Conservation (phyloP, 2,113 vertebrate species). For the Dromaius novaehollandiae region DNA sequence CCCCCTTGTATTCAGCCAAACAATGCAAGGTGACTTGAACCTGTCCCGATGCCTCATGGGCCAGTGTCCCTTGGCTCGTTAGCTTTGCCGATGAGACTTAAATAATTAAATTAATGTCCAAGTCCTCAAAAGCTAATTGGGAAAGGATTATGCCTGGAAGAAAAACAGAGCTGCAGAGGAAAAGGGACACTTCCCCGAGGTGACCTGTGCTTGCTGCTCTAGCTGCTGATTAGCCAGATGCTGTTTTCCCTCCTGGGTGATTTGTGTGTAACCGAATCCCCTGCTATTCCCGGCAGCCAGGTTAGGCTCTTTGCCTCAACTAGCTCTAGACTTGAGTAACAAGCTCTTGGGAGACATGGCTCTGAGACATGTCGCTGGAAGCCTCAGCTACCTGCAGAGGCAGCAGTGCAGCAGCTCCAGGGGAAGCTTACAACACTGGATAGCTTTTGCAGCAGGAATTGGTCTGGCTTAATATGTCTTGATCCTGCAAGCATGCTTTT, state of each 20-base stretch:
- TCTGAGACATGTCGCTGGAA: background rate
- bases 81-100: background rate
- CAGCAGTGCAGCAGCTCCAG: background rate
- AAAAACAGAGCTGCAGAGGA: background rate
- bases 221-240: background rate
- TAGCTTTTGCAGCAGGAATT: background rate
- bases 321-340: background rate
- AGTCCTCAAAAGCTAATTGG: constrained; percentile 11
- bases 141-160: background rate
- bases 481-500: background rate
- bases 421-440: rapidly evolving
- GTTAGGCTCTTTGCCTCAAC: background rate
- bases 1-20: background rate
- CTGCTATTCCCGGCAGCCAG: background rate
- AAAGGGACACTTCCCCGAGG: background rate
- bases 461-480: background rate
- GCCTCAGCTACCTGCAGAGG: rapidly evolving
- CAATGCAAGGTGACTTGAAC: background rate
- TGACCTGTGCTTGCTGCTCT: background rate
- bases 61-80: rapidly evolving
- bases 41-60: background rate
- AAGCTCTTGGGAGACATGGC: background rate
- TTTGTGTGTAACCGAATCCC: background rate
- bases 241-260: background rate
- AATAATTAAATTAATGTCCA: background rate